phyloP scores from a whole-genome alignment of 2,113 vertebrate genomes.

The Leptocoma aspasia region DNA sequence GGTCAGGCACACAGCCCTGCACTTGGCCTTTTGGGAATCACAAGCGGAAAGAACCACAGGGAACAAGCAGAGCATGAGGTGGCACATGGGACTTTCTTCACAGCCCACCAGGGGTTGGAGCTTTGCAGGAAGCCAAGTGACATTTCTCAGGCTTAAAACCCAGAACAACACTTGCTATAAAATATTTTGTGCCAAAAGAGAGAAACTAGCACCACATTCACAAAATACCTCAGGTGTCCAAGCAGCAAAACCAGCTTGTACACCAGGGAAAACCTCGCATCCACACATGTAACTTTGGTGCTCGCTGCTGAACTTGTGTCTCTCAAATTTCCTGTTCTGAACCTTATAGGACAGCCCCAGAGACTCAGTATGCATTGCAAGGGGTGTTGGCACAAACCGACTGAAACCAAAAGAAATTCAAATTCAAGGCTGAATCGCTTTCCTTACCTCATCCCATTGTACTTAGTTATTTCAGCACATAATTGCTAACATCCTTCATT shows the following conservation, averaged over 20 bases:
- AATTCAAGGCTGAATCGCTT: conserved; percentile 24
- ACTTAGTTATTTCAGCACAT: conserved; percentile 54
- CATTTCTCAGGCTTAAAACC: not conserved
- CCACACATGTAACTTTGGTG: not conserved
- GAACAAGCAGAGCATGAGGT: not conserved
- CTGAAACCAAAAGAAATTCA: conserved; percentile 49
- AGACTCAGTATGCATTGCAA: not conserved
- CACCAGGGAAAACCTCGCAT: not conserved
- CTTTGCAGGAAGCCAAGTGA: not conserved
- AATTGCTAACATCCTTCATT: conserved; percentile 69
- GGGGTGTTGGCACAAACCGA: not conserved
- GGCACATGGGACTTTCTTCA: not conserved
- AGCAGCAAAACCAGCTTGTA: accelerated
- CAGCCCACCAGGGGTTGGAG: not conserved
- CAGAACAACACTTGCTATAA: not conserved
- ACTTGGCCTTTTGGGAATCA: not conserved
- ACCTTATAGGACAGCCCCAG: not conserved
- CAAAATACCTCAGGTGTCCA: not conserved
- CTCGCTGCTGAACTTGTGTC: not conserved
- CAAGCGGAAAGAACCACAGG: not conserved
- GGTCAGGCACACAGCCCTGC: not conserved
- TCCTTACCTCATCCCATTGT: conserved; percentile 65
- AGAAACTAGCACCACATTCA: not conserved
- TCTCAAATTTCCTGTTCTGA: conserved; percentile 4
- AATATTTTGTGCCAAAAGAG: not conserved